Evolutionary conservation across 2,888 invertebrate genomes (phyloP).

Genomic region (Cybosia mesomella): DNA sequence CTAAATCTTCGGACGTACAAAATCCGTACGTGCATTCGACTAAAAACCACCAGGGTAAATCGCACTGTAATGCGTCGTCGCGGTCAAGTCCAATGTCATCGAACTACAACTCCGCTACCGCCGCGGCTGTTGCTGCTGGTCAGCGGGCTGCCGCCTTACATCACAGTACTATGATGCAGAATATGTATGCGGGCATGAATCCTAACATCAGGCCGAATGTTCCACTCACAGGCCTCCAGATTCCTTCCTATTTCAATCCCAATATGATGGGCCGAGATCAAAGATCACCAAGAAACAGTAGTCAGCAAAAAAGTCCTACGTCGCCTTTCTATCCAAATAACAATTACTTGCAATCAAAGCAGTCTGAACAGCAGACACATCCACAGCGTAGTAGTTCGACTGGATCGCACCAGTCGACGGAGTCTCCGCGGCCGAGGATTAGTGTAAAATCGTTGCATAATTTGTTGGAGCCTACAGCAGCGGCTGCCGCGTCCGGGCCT

Average conservation of each 20-base stretch:
- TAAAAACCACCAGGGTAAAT: slow-evolving; percentile 73
- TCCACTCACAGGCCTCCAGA: slow-evolving; percentile 75
- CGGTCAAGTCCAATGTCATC: slow-evolving; percentile 83
- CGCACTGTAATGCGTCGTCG: slow-evolving; percentile 73
- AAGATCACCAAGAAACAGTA: slow-evolving; percentile 67
- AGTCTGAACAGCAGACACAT: slow-evolving; percentile 62
- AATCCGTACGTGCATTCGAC: slow-evolving; percentile 81
- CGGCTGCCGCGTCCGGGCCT: slow-evolving; percentile 67
- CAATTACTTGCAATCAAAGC: slow-evolving; percentile 75
- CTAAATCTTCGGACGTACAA: slow-evolving; percentile 76
- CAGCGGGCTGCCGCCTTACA: slow-evolving; percentile 65
- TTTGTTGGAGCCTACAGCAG: slow-evolving; percentile 84
- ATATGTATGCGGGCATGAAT: slow-evolving; percentile 77
- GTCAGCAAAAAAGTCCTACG: slow-evolving; percentile 79
- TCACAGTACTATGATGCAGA: slow-evolving; percentile 72
- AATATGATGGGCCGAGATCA: slow-evolving; percentile 71
- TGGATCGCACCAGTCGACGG: slow-evolving; percentile 77
- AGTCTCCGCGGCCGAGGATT: slow-evolving; percentile 86
- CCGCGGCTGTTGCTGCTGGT: slow-evolving; percentile 40
- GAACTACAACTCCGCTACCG: slow-evolving; percentile 65
- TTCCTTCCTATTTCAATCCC: slow-evolving; percentile 80
- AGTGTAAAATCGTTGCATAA: slow-evolving; percentile 89
- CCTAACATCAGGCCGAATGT: slow-evolving; percentile 71
- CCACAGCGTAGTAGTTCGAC: slow-evolving; percentile 67
- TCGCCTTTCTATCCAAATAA: slow-evolving; percentile 80